A percentile compares a stretch with the other conserved stretches of the same genome.
Conservation (phyloP, 2,888 invertebrate species). For the Caenorhabditis virilis region DNA sequence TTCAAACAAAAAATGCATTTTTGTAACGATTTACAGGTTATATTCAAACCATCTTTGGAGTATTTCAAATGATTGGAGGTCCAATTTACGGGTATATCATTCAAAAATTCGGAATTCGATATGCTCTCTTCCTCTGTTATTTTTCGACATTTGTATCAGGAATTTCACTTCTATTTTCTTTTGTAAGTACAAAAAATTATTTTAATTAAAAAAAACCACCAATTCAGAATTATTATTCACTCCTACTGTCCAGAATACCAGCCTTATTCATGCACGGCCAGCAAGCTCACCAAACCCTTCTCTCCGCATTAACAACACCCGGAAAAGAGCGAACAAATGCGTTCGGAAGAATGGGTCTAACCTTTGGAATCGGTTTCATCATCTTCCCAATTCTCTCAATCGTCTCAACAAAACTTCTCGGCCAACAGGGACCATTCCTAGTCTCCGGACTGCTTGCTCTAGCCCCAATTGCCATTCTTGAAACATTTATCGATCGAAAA, state of each 20-base stretch:
- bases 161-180: conserved; percentile 38
- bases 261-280: conserved; percentile 61
- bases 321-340: conserved; percentile 60
- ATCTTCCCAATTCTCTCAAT: conserved; percentile 11
- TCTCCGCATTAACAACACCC: conserved; percentile 55
- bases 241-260: conserved; percentile 49
- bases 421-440: conserved; percentile 24
- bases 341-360: conserved; percentile 58
- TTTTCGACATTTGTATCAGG: conserved; percentile 43
- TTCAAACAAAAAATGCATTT: not conserved
- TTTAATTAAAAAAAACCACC: not conserved
- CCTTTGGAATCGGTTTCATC: conserved; percentile 51
- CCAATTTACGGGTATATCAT: conserved; percentile 56
- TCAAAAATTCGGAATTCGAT: conserved; percentile 50
- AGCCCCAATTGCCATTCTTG: conserved; percentile 38
- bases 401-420: conserved; percentile 15
- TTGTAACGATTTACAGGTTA: conserved; percentile 30
- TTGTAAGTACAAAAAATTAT: conserved; percentile 26
- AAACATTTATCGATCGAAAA: conserved; percentile 32
- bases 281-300: conserved; percentile 59
- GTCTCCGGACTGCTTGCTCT: conserved; percentile 37
- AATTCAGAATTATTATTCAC: conserved; percentile 46
- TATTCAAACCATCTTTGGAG: conserved; percentile 55
- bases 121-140: conserved; percentile 47
- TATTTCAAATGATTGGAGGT: conserved; percentile 57